phyloP scores from a whole-genome alignment of 2,797 vertebrate genomes.

The Vultur gryphus region DNA sequence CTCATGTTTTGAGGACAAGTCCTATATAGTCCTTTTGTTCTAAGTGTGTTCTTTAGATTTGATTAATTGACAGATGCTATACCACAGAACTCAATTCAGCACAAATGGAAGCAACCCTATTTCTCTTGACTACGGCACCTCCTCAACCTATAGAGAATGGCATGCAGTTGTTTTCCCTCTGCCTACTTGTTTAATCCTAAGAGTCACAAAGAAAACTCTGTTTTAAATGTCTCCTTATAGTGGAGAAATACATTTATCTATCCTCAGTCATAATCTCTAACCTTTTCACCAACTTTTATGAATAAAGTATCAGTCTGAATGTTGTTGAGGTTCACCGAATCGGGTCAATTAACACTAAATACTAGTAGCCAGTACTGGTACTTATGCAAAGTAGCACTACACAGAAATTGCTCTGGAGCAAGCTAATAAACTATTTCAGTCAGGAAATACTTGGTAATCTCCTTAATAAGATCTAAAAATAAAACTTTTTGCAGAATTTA shows the following conservation, averaged over 20 bases:
- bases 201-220: neutral
- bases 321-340: neutral
- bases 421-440: neutral
- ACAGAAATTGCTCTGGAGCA: neutral
- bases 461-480: neutral
- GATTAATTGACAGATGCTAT: neutral
- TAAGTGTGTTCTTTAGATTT: neutral
- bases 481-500: neutral
- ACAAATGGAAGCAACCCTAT: neutral
- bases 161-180: neutral
- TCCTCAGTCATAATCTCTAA: neutral
- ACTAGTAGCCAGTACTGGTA: neutral
- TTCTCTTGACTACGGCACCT: neutral
- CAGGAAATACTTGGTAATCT: neutral
- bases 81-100: neutral
- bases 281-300: neutral
- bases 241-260: neutral
- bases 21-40: neutral
- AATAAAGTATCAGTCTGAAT: neutral
- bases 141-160: neutral
- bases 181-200: neutral
- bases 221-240: neutral
- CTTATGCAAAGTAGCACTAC: neutral
- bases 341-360: neutral
- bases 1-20: neutral